phyloP scores from a whole-genome alignment of 2,113 vertebrate genomes.

The Leptosomus discolor region DNA sequence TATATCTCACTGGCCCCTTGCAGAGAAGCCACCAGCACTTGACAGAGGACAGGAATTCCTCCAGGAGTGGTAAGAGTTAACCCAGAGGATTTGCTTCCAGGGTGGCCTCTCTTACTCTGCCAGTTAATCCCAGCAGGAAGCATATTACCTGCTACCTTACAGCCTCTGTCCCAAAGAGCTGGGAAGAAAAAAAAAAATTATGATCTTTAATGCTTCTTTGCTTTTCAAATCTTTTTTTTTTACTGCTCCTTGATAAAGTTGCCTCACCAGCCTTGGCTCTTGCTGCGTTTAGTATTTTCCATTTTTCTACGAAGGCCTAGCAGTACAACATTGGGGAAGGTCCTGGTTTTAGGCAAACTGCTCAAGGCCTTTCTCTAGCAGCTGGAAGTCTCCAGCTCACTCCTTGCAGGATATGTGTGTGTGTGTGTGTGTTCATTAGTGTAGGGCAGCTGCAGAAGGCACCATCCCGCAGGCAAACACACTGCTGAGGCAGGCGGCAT shows the following conservation, averaged over 20 bases:
- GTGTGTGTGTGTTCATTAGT: background rate
- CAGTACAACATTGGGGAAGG: background rate
- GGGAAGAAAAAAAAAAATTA: background rate
- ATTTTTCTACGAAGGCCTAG: background rate
- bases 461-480: fast-evolving
- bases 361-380: background rate
- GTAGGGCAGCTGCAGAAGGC: background rate
- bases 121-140: background rate
- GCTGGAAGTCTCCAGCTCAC: background rate
- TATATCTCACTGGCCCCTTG: fast-evolving
- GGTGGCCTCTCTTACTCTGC: background rate
- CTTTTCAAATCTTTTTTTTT: background rate
- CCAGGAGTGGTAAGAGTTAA: background rate
- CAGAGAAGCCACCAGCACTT: background rate
- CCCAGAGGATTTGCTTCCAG: background rate
- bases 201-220: background rate
- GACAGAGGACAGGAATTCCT: background rate
- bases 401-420: background rate
- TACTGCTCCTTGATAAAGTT: background rate
- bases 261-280: background rate
- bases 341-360: background rate
- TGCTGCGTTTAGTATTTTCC: background rate
- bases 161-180: background rate
- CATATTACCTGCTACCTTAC: background rate
- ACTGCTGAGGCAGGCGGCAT: fast-evolving